phyloP scores from a whole-genome alignment of 2,113 vertebrate genomes.

The Ptilorrhoa leucosticta region DNA sequence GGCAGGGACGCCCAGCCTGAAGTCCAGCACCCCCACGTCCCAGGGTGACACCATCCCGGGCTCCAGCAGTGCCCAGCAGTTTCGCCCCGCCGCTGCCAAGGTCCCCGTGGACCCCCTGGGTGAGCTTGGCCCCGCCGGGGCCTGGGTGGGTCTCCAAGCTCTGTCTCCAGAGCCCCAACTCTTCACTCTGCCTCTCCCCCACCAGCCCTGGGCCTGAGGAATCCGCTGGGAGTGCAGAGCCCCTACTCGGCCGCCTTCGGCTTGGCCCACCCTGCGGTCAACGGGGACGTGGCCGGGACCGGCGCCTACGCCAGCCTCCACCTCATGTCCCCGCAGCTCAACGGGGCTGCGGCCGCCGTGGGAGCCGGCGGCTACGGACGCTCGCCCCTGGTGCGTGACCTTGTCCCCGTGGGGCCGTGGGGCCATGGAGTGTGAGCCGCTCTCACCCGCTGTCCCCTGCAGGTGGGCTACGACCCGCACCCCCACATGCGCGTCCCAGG shows the following conservation, averaged over 20 bases:
- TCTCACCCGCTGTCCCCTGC: background rate
- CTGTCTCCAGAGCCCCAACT: background rate
- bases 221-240: constrained; percentile 82
- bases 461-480: constrained; percentile 88
- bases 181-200: background rate
- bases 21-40: constrained; percentile 86
- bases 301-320: constrained; percentile 80
- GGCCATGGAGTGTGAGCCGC: fast-evolving
- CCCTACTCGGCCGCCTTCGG: constrained; percentile 84
- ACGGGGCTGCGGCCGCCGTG: constrained; percentile 68
- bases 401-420: fast-evolving
- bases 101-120: constrained; percentile 79
- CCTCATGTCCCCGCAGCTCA: constrained; percentile 84
- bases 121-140: background rate
- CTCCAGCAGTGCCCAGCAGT: constrained; percentile 73
- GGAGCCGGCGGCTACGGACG: constrained; percentile 77
- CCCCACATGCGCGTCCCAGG: constrained; percentile 83
- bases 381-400: constrained; percentile 77
- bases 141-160: fast-evolving
- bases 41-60: constrained; percentile 73
- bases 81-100: constrained; percentile 76
- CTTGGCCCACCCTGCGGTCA: constrained; percentile 83
- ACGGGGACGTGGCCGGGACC: constrained; percentile 79
- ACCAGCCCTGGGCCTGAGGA: constrained; percentile 83
- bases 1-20: constrained; percentile 86